Evolutionary conservation across 2,113 vertebrate species (phyloP), one percentile per base, ranked within the genome.

Genomic region (Tylochromis polylepis): DNA sequence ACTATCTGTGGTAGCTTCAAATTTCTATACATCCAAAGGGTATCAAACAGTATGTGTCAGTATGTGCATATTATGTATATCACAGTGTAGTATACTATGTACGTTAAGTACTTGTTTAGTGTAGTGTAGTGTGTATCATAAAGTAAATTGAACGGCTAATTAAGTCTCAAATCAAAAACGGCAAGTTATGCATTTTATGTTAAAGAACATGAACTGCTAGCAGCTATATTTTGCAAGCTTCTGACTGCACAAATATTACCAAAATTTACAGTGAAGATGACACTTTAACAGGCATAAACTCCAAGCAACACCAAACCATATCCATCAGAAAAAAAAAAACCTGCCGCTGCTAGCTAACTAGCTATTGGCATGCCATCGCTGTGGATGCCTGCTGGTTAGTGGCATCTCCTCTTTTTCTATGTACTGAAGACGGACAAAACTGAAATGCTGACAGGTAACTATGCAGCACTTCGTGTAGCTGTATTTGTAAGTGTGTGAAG

Each of bases 391-490:
- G 43, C 43, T 75, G 72, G 72, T 31, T 20, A 49, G 24, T 49
- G 67, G 67, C 38, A 46, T 24, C 15, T 9, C 9, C 41, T 0
- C 24, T 29, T 77, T 51, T 6, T 20, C 16, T 51, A n/a, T 6
- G 16, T n/a, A 77, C 43, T 7, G 10, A 51, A 77, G 0, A 31
- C 0, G 12, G 6, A 31, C 43, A 77, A 24, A 11, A 31, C 16
- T 51, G 4, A 49, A 75, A 51, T 31, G 3, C 27, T 77, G 72
- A 77, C 46, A 75, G 43, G 70, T 75, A 75, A 46, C 46, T 46
- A 72, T 27, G 15, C 14, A 46, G 0, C 38, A 46, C 3, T 0
- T 70, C 43, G 3, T 75, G 15, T 49, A 29, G 15, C 67, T 75
- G 67, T 29, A 75, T 27, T 49, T 75, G 41, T 49, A 29, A 27